phyloP scores from a whole-genome alignment of 92 coral and sea anemone genomes.

The Plumapathes pennacea region DNA sequence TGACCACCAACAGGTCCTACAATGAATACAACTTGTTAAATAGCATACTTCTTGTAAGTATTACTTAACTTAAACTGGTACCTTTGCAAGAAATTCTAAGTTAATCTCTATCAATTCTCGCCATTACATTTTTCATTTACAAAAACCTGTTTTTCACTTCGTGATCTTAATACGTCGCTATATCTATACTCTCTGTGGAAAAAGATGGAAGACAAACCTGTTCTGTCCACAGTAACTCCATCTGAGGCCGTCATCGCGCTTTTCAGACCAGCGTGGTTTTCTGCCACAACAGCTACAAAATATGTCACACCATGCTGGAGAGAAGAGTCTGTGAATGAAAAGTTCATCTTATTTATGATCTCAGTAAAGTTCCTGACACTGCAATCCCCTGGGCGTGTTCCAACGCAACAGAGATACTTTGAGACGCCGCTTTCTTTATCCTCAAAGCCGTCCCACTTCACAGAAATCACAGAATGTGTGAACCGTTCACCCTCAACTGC shows the following conservation, averaged over 20 bases:
- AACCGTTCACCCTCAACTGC: constrained; percentile 22
- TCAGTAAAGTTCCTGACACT: constrained; percentile 48
- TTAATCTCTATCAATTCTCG: too few species aligned
- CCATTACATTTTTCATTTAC: too few species aligned
- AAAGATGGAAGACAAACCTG: too few species aligned
- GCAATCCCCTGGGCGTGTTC: constrained; percentile 67
- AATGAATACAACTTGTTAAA: too few species aligned
- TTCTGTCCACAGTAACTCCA: constrained; percentile 66
- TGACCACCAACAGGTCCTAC: constrained; percentile 52
- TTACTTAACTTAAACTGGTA: too few species aligned
- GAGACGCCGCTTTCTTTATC: constrained; percentile 69
- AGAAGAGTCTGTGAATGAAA: constrained; percentile 17
- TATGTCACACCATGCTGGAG: constrained; percentile 60
- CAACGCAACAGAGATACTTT: constrained; percentile 57
- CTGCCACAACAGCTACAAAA: constrained; percentile 70
- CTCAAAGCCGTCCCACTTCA: constrained; percentile 57
- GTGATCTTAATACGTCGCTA: too few species aligned
- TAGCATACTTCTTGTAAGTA: too few species aligned
- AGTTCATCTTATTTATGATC: constrained; percentile 24
- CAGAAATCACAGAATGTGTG: constrained; percentile 51
- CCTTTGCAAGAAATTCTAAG: too few species aligned
- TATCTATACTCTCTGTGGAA: too few species aligned
- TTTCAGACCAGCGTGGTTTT: constrained; percentile 58
- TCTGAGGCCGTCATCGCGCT: constrained; percentile 67
- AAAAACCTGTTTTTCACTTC: too few species aligned